Evolutionary conservation across 2,113 vertebrate genomes (phyloP).

Genomic region (Hucho hucho): DNA sequence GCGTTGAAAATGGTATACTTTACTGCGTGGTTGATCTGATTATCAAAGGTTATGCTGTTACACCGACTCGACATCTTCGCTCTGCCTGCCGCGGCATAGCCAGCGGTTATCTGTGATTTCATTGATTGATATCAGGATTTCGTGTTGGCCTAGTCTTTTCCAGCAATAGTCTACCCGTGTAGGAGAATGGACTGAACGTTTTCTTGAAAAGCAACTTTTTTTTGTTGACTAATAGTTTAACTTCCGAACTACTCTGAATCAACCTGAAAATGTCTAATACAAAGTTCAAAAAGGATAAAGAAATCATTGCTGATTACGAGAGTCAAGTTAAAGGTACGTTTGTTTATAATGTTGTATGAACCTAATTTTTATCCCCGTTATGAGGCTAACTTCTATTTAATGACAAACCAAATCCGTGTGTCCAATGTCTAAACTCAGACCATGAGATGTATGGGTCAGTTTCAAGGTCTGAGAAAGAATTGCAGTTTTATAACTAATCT

Average conservation of each 20-base stretch:
- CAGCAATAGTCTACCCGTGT: slow-evolving; percentile 28
- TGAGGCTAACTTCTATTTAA: too few species aligned
- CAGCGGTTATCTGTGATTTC: slow-evolving; percentile 33
- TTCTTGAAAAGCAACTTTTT: not conserved
- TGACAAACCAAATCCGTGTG: too few species aligned
- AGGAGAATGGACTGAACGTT: slow-evolving; percentile 40
- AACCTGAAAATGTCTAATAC: slow-evolving; percentile 84
- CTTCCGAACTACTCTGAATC: slow-evolving; percentile 43
- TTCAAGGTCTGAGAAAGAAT: too few species aligned
- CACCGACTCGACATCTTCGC: slow-evolving; percentile 18
- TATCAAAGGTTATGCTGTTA: slow-evolving; percentile 34
- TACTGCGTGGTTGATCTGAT: slow-evolving; percentile 18
- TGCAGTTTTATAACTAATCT: too few species aligned
- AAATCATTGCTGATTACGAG: slow-evolving; percentile 95
- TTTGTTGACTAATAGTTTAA: slow-evolving; percentile 53
- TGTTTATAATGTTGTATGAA: not conserved
- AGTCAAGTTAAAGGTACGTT: slow-evolving; percentile 95
- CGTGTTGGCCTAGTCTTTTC: slow-evolving; percentile 45
- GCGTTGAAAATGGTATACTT: slow-evolving; percentile 42
- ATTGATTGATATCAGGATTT: slow-evolving; percentile 44
- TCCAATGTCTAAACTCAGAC: too few species aligned
- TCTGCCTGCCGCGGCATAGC: slow-evolving; percentile 13
- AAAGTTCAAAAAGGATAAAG: slow-evolving; percentile 97
- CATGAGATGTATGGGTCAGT: too few species aligned
- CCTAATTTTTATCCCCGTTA: not conserved